A percentile compares a stretch with the other conserved stretches of the same genome.
Evolutionary conservation across 92 coral and sea anemone genomes (phyloP).

Genomic region (Phenganax marumi): DNA sequence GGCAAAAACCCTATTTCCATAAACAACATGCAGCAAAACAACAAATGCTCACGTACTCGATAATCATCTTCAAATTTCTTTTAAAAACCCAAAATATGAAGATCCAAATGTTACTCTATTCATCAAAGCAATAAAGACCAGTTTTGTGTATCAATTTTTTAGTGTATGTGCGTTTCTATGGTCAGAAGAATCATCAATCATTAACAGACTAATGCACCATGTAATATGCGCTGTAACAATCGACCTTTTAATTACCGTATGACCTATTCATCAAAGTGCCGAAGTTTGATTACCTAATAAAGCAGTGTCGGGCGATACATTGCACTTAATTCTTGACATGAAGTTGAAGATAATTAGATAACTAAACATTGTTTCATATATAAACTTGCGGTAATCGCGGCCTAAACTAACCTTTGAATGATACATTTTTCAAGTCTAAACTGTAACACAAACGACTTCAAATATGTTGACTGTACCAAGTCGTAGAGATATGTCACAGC

Average conservation of each 20-base stretch:
- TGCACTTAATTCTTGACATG: background rate
- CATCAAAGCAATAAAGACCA: no score
- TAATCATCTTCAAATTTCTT: no score
- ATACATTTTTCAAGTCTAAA: background rate
- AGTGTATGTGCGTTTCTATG: background rate
- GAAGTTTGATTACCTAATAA: constrained; percentile 4
- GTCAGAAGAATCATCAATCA: constrained; percentile 16
- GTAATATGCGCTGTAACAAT: constrained; percentile 20
- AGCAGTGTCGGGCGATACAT: background rate
- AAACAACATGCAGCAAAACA: no score
- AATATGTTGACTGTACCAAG: constrained; percentile 33
- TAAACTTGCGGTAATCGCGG: background rate
- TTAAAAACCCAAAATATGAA: no score
- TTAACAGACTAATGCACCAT: constrained; percentile 13
- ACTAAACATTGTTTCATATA: background rate
- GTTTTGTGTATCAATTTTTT: no score
- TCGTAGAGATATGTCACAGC: constrained; percentile 1
- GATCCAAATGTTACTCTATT: no score
- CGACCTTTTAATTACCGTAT: constrained; percentile 23
- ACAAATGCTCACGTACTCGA: no score
- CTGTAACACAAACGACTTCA: background rate
- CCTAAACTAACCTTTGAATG: background rate
- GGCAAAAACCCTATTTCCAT: no score
- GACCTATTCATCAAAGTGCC: constrained; percentile 36
- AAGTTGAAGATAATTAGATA: constrained; percentile 11